phyloP scores from a whole-genome alignment of 64 coral and sea anemone species.

The Orbicella faveolata region DNA sequence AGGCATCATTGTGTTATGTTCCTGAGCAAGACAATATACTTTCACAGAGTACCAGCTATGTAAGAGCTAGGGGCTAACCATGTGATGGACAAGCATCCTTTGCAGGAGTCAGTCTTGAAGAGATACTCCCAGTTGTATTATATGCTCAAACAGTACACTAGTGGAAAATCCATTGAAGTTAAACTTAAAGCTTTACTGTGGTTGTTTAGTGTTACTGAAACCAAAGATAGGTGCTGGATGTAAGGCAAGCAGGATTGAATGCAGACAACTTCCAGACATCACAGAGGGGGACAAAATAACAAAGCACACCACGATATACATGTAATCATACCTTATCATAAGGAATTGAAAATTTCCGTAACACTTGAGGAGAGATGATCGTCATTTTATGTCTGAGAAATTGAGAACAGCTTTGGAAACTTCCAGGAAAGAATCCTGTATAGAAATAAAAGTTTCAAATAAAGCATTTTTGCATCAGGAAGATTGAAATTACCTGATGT shows the following conservation, averaged over 20 bases:
- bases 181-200: too few relatives aligned
- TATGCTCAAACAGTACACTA: too few relatives aligned
- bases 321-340: constrained; percentile 73
- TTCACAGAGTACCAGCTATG: too few relatives aligned
- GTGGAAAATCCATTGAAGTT: too few relatives aligned
- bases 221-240: not conserved
- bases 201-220: too few relatives aligned
- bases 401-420: constrained; percentile 81
- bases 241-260: too few relatives aligned
- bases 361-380: constrained; percentile 89
- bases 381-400: constrained; percentile 98
- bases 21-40: not conserved
- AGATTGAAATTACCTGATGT: too few relatives aligned
- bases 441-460: not conserved
- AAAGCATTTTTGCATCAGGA: too few relatives aligned
- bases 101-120: too few relatives aligned
- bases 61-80: too few relatives aligned
- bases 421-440: constrained; percentile 94
- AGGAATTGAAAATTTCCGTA: constrained; percentile 95
- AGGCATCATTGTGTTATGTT: not conserved
- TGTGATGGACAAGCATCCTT: too few relatives aligned
- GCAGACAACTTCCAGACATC: not conserved
- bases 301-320: not conserved
- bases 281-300: not conserved
- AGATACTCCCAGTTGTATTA: too few relatives aligned